A percentile compares a stretch with the other conserved stretches of the same genome.
Evolutionary conservation across 2,888 invertebrate species (phyloP).

Genomic region (Chouioia cunea): DNA sequence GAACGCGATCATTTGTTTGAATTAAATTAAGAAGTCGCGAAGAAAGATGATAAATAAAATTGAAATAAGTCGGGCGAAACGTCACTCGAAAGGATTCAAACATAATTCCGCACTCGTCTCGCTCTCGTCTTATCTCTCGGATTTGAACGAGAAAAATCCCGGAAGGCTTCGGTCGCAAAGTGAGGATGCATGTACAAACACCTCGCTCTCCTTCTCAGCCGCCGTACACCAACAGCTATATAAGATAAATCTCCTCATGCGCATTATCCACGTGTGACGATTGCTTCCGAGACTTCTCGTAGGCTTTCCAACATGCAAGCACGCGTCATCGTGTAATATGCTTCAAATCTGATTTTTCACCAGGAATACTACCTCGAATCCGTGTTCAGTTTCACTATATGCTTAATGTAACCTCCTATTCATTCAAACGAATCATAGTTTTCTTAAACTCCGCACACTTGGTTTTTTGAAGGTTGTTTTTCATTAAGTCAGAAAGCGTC

Average conservation of each 20-base stretch:
- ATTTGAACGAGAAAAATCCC: slow-evolving; percentile 35
- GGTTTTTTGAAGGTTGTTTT: no score
- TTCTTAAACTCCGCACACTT: no score
- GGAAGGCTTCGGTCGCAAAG: slow-evolving; percentile 52
- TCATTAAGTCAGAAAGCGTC: no score
- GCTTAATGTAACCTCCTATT: no score
- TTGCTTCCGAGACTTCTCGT: neutral
- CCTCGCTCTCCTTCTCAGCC: slow-evolving; percentile 2
- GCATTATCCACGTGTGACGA: slow-evolving; percentile 28
- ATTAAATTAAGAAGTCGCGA: neutral
- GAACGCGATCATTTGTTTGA: slow-evolving; percentile 8
- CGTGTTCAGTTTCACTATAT: no score
- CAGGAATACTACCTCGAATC: no score
- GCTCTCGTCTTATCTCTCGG: slow-evolving; percentile 25
- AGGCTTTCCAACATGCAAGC: no score
- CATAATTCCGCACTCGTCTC: slow-evolving; percentile 22
- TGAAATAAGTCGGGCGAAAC: slow-evolving; percentile 32
- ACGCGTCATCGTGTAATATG: no score
- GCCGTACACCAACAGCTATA: neutral
- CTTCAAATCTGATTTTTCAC: no score
- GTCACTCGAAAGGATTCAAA: slow-evolving; percentile 17
- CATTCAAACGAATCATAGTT: no score
- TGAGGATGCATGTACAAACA: slow-evolving; percentile 54
- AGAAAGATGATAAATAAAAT: slow-evolving; percentile 24
- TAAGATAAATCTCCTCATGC: slow-evolving; percentile 38